phyloP scores from a whole-genome alignment of 2,797 vertebrate species.

The Okamejei kenojei region DNA sequence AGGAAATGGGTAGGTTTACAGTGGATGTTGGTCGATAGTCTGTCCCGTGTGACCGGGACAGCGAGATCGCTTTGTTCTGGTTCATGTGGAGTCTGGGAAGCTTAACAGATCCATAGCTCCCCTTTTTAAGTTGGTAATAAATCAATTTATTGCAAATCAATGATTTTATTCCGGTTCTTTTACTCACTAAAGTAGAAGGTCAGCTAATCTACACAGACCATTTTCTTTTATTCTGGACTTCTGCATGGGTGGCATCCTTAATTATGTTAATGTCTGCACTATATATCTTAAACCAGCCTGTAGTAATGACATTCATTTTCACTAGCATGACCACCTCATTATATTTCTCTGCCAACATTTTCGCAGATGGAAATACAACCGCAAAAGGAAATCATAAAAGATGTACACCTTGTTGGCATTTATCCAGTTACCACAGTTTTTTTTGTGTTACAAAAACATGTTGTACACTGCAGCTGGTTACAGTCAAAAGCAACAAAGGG shows the following conservation, averaged over 20 bases:
- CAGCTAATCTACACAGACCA: not conserved
- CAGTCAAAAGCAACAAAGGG: not conserved
- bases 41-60: no score
- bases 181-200: not conserved
- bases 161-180: not conserved
- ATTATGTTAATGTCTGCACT: not conserved
- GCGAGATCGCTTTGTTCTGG: not conserved
- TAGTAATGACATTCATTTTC: not conserved
- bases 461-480: no score
- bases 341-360: not conserved
- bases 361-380: not conserved
- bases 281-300: not conserved
- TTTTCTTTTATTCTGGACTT: not conserved
- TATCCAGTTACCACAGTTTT: not conserved
- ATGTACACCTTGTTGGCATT: not conserved
- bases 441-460: not conserved
- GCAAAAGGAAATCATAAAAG: not conserved
- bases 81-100: not conserved
- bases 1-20: no score
- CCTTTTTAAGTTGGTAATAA: not conserved
- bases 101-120: not conserved
- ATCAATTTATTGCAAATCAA: not conserved
- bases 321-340: not conserved
- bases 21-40: no score
- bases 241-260: not conserved